Evolutionary conservation across 1,140 invertebrate genomes (phyloP).

Genomic region (Polypedilum pembai): DNA sequence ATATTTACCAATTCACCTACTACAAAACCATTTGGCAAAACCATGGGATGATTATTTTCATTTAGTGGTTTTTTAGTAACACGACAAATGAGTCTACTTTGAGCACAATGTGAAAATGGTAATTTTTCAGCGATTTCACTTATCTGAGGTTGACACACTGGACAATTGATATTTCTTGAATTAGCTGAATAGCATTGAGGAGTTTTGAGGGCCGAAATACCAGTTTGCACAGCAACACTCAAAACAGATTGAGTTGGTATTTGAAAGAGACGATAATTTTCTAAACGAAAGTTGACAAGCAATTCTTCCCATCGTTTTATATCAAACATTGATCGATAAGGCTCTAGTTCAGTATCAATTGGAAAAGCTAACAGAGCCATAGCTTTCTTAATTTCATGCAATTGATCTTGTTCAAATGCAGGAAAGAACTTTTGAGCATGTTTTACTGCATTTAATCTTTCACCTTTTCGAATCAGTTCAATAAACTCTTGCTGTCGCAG

Average conservation of each 20-base stretch:
- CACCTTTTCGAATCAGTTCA: slow-evolving; percentile 81
- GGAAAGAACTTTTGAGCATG: slow-evolving; percentile 92
- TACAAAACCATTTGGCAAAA: slow-evolving; percentile 95
- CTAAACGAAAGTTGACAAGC: slow-evolving; percentile 83
- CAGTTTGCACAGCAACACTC: slow-evolving; percentile 82
- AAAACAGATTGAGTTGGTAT: slow-evolving; percentile 85
- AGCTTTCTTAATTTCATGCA: slow-evolving; percentile 81
- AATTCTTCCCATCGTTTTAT: slow-evolving; percentile 66
- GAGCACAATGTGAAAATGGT: slow-evolving; percentile 93
- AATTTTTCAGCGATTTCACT: slow-evolving; percentile 77
- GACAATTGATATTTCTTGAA: slow-evolving; percentile 76
- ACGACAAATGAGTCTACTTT: slow-evolving; percentile 75
- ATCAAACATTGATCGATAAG: slow-evolving; percentile 51
- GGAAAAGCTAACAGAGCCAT: slow-evolving; percentile 94
- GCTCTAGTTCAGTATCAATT: slow-evolving; percentile 59
- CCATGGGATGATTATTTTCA: slow-evolving; percentile 96
- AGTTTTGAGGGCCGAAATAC: slow-evolving; percentile 91
- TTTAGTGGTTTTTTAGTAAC: slow-evolving; percentile 89
- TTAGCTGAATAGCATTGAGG: slow-evolving; percentile 68
- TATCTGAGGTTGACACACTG: slow-evolving; percentile 83
- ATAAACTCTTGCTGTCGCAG: slow-evolving; percentile 92
- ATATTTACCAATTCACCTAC: slow-evolving; percentile 84
- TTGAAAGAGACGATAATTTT: slow-evolving; percentile 91
- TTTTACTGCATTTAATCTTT: slow-evolving; percentile 82
- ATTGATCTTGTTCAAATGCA: slow-evolving; percentile 75